Evolutionary conservation across 2,113 vertebrate species (phyloP).

Genomic region (Mystacornis crossleyi): DNA sequence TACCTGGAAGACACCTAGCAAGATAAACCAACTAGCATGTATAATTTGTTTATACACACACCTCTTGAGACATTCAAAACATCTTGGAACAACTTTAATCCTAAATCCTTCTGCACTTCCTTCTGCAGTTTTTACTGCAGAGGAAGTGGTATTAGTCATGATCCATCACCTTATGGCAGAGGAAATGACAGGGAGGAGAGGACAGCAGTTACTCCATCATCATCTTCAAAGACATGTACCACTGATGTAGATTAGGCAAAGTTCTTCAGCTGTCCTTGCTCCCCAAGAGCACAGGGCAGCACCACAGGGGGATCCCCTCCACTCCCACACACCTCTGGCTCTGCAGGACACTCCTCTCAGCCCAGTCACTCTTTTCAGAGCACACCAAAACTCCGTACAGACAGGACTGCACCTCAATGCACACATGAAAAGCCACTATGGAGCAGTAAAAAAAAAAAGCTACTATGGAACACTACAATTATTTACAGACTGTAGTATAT

Average conservation of each 20-base stretch:
- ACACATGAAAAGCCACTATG: neutral
- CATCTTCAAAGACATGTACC: accelerated
- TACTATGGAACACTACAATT: neutral
- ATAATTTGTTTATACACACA: neutral
- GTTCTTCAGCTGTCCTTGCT: neutral
- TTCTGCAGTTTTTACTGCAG: neutral
- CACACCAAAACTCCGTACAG: neutral
- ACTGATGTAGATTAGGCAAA: neutral
- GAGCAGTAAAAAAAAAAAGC: neutral
- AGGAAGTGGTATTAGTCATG: accelerated
- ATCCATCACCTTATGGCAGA: neutral
- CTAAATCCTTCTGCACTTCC: neutral
- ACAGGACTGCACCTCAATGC: neutral
- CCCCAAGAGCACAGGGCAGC: neutral
- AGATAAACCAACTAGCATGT: neutral
- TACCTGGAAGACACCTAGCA: neutral
- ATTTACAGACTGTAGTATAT: neutral
- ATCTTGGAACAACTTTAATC: neutral
- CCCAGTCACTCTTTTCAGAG: accelerated
- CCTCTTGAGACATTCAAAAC: neutral
- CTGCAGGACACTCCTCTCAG: accelerated
- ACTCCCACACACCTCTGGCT: neutral
- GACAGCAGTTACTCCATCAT: neutral
- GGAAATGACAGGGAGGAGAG: neutral
- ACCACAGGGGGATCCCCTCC: accelerated